A percentile compares a stretch with the other conserved stretches of the same genome.
Evolutionary conservation across 2,113 vertebrate species (phyloP).

Genomic region (Scophthalmus maximus): DNA sequence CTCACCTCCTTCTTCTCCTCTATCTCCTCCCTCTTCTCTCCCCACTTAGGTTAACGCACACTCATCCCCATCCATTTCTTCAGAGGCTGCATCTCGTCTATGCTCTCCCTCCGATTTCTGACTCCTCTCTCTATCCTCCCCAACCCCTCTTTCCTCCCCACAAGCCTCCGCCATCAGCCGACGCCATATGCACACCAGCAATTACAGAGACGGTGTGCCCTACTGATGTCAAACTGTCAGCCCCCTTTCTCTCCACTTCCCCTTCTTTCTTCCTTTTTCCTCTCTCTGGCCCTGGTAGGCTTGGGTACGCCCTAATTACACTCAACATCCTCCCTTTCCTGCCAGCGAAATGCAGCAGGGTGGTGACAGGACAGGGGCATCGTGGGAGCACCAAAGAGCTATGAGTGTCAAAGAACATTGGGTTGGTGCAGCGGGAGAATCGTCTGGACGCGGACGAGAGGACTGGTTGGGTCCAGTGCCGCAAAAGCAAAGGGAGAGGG

Average conservation of each 20-base stretch:
- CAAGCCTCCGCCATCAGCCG: slow-evolving; percentile 40
- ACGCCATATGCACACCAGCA: slow-evolving; percentile 59
- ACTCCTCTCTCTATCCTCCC: slow-evolving; percentile 37
- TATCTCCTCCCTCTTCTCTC: slow-evolving; percentile 14
- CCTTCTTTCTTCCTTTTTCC: slow-evolving; percentile 5
- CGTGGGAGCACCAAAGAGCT: slow-evolving; percentile 56
- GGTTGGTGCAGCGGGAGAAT: slow-evolving; percentile 32
- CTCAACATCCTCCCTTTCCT: slow-evolving; percentile 58
- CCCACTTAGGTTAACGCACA: slow-evolving; percentile 27
- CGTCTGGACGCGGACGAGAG: slow-evolving; percentile 32
- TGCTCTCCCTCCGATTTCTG: slow-evolving; percentile 42
- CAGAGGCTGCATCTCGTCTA: slow-evolving; percentile 16
- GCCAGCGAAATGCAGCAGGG: slow-evolving; percentile 51
- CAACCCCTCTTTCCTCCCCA: slow-evolving; percentile 19
- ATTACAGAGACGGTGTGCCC: slow-evolving; percentile 68
- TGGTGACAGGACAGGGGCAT: slow-evolving; percentile 66
- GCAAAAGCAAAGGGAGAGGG: slow-evolving; percentile 14
- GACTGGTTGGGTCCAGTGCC: slow-evolving; percentile 42
- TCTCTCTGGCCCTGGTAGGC: slow-evolving; percentile 50
- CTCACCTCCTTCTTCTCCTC: slow-evolving; percentile 8
- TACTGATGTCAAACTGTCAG: slow-evolving; percentile 77
- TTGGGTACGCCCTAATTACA: slow-evolving; percentile 76
- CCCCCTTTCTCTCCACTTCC: slow-evolving; percentile 10
- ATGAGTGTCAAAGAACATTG: slow-evolving; percentile 42
- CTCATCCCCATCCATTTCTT: slow-evolving; percentile 24